phyloP scores from a whole-genome alignment of 2,888 invertebrate species.

The Merodon equestris region DNA sequence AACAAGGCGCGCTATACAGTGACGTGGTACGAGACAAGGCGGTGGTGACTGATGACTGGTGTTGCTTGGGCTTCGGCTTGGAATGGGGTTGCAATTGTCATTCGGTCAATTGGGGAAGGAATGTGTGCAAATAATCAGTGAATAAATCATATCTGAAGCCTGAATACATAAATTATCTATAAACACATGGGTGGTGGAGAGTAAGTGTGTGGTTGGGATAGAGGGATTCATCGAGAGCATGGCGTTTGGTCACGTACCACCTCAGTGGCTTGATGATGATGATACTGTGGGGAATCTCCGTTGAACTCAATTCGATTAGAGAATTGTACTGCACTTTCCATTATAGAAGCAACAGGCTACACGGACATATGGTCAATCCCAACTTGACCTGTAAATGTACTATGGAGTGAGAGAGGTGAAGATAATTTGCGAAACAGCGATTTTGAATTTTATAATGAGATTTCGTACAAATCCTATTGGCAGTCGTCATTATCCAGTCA shows the following conservation, averaged over 20 bases:
- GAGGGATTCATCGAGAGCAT: conserved; percentile 44
- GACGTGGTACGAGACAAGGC: conserved; percentile 15
- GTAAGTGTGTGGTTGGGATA: conserved; percentile 22
- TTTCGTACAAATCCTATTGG: too few species aligned
- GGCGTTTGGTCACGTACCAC: conserved; percentile 68
- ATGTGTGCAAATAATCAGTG: conserved; percentile 62
- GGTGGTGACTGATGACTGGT: conserved; percentile 45
- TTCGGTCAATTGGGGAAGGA: conserved; percentile 57
- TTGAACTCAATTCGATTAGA: conserved; percentile 63
- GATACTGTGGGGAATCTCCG: conserved; percentile 46
- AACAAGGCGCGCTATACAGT: conserved; percentile 33
- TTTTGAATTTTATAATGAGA: conserved; percentile 21
- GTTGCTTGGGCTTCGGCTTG: conserved; percentile 55
- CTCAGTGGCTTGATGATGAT: conserved; percentile 38
- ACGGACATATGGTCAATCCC: not conserved
- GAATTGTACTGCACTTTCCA: conserved; percentile 34
- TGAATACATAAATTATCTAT: conserved; percentile 55
- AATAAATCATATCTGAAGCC: conserved; percentile 54
- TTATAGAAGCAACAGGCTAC: not conserved
- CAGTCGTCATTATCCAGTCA: too few species aligned
- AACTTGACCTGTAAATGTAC: conserved; percentile 30
- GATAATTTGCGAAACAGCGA: conserved; percentile 29
- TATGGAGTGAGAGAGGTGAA: conserved; percentile 10
- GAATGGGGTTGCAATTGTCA: conserved; percentile 66
- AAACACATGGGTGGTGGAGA: not conserved